These are phyloP conservation scores for Chinchilla lanigera DNA, from an alignment of 2,113 vertebrate species.

Conservation along the genomic window DNA sequence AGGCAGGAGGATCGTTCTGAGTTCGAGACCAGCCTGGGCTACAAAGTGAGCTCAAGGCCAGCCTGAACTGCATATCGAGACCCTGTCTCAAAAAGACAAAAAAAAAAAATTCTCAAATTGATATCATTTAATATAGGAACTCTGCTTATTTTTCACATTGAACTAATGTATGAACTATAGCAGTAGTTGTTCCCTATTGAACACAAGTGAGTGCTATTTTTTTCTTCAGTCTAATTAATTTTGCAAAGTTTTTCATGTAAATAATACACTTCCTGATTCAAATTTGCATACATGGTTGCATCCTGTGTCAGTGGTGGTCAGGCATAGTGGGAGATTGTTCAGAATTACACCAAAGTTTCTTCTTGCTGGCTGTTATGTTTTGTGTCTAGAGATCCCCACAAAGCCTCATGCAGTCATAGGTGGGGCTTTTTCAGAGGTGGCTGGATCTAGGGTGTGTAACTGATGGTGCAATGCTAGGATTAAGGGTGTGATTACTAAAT, in stretches of 20 bases:
- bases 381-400: neutral
- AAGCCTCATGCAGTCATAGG: neutral
- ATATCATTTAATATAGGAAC: constrained; percentile 16
- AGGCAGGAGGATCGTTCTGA: no score
- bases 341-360: neutral
- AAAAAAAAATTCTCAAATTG: constrained; percentile 5
- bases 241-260: neutral
- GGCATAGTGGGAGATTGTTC: neutral
- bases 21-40: no score
- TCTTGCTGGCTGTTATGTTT: neutral
- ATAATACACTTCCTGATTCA: neutral
- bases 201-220: neutral
- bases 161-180: neutral
- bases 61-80: no score
- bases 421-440: neutral
- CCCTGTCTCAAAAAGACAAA: no score
- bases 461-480: neutral
- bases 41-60: no score
- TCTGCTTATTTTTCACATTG: neutral
- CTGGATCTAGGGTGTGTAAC: neutral
- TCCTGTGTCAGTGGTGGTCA: neutral
- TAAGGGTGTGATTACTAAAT: neutral
- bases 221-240: constrained; percentile 1
- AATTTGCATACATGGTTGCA: neutral
- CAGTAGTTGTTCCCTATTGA: neutral